Base-by-base conservation (phyloP, 2,888 invertebrate species). In the Nebria salina region DNA sequence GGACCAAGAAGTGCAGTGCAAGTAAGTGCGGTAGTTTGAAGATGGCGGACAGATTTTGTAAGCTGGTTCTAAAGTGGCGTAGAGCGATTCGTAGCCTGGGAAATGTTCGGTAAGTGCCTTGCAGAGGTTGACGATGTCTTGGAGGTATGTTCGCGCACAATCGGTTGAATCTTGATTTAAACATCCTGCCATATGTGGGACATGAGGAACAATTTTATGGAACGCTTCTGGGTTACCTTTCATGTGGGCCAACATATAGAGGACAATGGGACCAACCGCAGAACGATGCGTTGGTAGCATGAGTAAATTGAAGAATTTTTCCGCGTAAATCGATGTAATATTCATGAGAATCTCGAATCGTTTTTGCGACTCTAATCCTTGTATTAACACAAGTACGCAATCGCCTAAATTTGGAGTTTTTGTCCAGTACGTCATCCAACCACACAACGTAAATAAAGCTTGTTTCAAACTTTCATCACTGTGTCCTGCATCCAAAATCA, bases 331-430 rank as follows among this genome's bases (percentile, higher is more conserved):
- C 75, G 93, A 86, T 0, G 93, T 92, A 2, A 94, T 93, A 80
- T 93, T 92, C 4, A 92, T 86, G 8, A 91, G 84, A 65, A 91
- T 89, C 9, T 88, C 87, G 83, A 87, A 88, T 77, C 89, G 90
- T 2, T 88, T 86, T 26, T 89, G 87, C 1, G 83, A 83, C 78
- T 93, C 92, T 41, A 95, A 88, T 0, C 92, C 93, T 83, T 90
- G 91, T 85, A 95, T 92, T 83, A 94, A 92, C 2, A 92, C 91
- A 85, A 93, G 88, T 1, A 95, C 91, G 92, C 95, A 93, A 9
- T 91, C 90, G 41, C 93, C 92, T 0, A 95, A 89, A 72, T 92
- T 91, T 2, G 92, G 91, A 0, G 93, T 92, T 82, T 91, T 91
- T 34, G 91, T 91, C 90, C 93, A 93, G 78, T 90, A 90, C 0